phyloP scores from a whole-genome alignment of 2,797 vertebrate genomes.

The Peromyscus attwateri region DNA sequence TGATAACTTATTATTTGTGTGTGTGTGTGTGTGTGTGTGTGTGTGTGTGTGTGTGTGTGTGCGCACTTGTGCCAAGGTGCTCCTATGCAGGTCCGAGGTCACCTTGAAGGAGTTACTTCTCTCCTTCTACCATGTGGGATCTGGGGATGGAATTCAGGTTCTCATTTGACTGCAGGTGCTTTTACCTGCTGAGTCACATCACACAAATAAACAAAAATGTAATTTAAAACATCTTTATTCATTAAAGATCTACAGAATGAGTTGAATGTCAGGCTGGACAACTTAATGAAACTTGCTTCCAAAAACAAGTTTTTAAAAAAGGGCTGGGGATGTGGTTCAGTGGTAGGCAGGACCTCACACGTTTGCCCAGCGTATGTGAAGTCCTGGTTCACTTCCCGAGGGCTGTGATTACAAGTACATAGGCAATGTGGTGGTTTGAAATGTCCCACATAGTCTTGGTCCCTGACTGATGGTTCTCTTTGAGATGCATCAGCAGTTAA shows the following conservation, averaged over 20 bases:
- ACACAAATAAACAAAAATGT: neutral
- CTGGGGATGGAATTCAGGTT: neutral
- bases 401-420: too few species aligned
- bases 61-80: too few species aligned
- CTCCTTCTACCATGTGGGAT: neutral
- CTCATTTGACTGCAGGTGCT: neutral
- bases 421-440: neutral
- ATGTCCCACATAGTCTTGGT: too few species aligned
- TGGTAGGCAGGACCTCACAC: neutral
- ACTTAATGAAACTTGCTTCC: neutral
- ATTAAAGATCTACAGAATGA: neutral
- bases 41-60: neutral
- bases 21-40: neutral
- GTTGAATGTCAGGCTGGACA: neutral
- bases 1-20: neutral
- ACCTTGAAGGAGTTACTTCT: neutral
- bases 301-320: neutral
- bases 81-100: neutral
- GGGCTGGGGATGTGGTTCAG: neutral
- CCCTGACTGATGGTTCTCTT: neutral
- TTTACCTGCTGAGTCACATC: neutral
- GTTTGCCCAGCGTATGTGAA: neutral
- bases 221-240: neutral
- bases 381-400: neutral
- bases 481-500: too few species aligned